Conservation (phyloP, 2,113 vertebrate genomes). For the Aplodontia rufa region DNA sequence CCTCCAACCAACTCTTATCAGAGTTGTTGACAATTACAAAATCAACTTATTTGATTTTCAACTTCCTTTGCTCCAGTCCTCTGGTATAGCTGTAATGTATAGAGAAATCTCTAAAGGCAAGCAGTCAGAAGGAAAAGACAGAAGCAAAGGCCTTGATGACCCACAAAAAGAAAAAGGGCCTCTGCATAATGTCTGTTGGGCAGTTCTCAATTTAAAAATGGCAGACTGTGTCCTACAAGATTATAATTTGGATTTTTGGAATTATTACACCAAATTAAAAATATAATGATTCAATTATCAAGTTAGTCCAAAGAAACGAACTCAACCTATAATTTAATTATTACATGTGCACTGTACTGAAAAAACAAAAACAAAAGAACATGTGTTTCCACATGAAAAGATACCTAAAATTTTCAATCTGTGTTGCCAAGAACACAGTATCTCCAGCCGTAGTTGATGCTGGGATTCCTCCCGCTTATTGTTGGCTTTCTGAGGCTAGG, state of each 20-base stretch:
- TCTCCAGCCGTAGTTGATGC: background rate
- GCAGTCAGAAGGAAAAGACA: conserved; percentile 74
- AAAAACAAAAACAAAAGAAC: background rate
- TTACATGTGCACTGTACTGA: background rate
- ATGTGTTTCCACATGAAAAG: background rate
- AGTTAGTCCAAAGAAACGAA: conserved; percentile 18
- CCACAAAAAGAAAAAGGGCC: background rate
- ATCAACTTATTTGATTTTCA: conserved; percentile 71
- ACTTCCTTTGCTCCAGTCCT: conserved; percentile 78
- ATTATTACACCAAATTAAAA: conserved; percentile 26
- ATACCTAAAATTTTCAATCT: background rate
- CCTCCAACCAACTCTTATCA: conserved; percentile 61
- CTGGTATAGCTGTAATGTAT: conserved; percentile 74
- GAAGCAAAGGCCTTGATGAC: conserved; percentile 42
- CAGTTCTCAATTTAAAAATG: background rate
- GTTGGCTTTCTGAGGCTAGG: background rate
- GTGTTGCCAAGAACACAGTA: background rate
- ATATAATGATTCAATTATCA: background rate
- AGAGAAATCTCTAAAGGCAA: conserved; percentile 68
- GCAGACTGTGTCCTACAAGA: background rate
- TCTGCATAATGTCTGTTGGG: background rate
- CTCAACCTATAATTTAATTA: background rate
- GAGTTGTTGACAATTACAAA: conserved; percentile 67
- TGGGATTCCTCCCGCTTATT: background rate
- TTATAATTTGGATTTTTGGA: conserved; percentile 7